Evolutionary conservation across 2,797 vertebrate species (phyloP).

Genomic region (Rhynchotus rufescens): DNA sequence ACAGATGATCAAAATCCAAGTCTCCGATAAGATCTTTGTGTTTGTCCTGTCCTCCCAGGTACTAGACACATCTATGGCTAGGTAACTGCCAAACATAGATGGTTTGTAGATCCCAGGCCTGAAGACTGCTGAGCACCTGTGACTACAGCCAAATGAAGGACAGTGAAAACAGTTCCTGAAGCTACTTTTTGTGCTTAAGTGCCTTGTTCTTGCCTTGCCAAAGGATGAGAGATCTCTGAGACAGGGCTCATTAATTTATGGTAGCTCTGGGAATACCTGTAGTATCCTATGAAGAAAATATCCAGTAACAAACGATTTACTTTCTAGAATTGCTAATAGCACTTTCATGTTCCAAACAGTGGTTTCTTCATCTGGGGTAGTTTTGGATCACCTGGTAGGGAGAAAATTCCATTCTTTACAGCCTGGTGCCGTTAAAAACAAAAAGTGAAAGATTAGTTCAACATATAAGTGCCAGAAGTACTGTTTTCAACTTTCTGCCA

Average conservation of each 20-base stretch:
- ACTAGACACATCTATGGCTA: neutral
- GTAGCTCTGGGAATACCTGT: neutral
- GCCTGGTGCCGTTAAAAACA: neutral
- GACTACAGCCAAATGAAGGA: neutral
- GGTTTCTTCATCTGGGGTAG: neutral
- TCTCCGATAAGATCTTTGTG: neutral
- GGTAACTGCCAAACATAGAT: neutral
- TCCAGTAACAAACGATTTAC: neutral
- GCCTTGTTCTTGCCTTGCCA: neutral
- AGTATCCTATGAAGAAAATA: neutral
- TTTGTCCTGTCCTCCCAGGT: neutral
- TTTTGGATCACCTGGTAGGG: neutral
- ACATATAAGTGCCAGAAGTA: constrained; percentile 19
- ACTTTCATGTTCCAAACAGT: neutral
- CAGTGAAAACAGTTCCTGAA: neutral
- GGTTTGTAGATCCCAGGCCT: neutral
- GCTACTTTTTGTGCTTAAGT: neutral
- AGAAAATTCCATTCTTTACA: neutral
- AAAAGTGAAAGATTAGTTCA: constrained; percentile 12
- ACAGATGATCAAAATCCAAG: neutral
- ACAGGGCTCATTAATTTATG: neutral
- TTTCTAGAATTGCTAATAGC: neutral
- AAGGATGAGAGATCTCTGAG: neutral
- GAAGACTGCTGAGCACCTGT: neutral
- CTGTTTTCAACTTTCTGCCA: constrained; percentile 37